phyloP scores from a whole-genome alignment of 2,888 invertebrate species.

The Operophtera brumata region DNA sequence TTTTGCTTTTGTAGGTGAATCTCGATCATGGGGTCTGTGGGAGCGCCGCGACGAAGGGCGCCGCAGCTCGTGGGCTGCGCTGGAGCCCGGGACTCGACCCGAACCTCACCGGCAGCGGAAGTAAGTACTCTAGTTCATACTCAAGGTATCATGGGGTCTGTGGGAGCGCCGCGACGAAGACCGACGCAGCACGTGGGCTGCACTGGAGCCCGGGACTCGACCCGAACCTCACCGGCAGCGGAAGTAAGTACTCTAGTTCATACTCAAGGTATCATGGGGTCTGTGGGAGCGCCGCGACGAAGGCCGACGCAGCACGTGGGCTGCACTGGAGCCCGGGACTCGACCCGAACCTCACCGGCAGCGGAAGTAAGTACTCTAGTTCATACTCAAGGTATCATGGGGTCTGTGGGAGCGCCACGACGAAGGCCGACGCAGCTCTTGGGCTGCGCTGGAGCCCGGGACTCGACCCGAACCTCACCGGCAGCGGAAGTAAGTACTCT shows the following conservation, averaged over 20 bases:
- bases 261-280: conserved; percentile 74
- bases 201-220: conserved; percentile 82
- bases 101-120: conserved; percentile 61
- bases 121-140: conserved; percentile 33
- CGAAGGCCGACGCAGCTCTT: conserved; percentile 87
- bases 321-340: conserved; percentile 85
- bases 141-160: conserved; percentile 73
- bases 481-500: conserved; percentile 50
- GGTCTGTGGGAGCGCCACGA: conserved; percentile 77
- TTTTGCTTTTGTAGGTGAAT: conserved; percentile 57
- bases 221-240: conserved; percentile 60
- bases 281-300: conserved; percentile 79
- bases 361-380: conserved; percentile 45
- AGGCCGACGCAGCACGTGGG: conserved; percentile 90
- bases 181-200: conserved; percentile 92
- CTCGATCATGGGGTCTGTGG: conserved; percentile 75
- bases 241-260: conserved; percentile 40
- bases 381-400: conserved; percentile 66
- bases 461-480: conserved; percentile 57
- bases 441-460: conserved; percentile 89
- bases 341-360: conserved; percentile 59
- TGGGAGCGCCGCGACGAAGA: conserved; percentile 80
- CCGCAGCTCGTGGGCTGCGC: conserved; percentile 93
- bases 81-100: conserved; percentile 79
- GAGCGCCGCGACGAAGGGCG: conserved; percentile 81